Evolutionary conservation across 2,797 vertebrate species (phyloP), one percentile per base, ranked within the genome.

Genomic region (Pogonophryne albipinna): DNA sequence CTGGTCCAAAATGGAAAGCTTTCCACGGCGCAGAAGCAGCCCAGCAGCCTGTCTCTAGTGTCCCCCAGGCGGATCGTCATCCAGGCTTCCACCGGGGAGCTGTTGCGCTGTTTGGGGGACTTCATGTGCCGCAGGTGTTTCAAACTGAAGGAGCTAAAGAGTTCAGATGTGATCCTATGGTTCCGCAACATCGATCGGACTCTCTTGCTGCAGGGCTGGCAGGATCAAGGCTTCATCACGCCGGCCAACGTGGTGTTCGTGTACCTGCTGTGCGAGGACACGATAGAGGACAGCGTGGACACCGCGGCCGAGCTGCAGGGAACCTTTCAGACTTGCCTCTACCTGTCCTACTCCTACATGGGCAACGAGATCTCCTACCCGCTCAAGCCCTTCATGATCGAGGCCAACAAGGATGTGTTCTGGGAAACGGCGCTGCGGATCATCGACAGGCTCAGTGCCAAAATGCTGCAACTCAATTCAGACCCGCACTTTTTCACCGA

Each of bases 361-460:
- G 98, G 98, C 90, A 97, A 97, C 85, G 98, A 99, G 93, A 99
- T 99, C 91, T 99, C 98, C 51, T 99, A 99, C 92, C 98, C 98
- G 0, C 96, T 99, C 83, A 99, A 98, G 91, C 98, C 98, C 68
- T 99, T 99, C 90, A 95, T 99, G 84, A 96, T 95, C 83, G 97
- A 99, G 70, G 87, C 95, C 63, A 97, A 97, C 94, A 96, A 97
- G 93, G 98, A 98, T 84, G 93, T 96, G 74, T 99, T 99, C 93
- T 99, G 97, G 97, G 96, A 98, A 58, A 96, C 94, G 76, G 97
- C 97, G 69, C 95, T 99, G 77, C 87, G 93, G 83, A 95, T 99
- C 94, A 99, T 99, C 91, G 81, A 96, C 89, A 95, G 94, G 91
- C 95, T 98, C 89, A 99, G 98, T 89, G 92, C 93, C 92, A 96